Evolutionary conservation across 2,888 invertebrate genomes (phyloP).

Genomic region (Lobophora halterata): DNA sequence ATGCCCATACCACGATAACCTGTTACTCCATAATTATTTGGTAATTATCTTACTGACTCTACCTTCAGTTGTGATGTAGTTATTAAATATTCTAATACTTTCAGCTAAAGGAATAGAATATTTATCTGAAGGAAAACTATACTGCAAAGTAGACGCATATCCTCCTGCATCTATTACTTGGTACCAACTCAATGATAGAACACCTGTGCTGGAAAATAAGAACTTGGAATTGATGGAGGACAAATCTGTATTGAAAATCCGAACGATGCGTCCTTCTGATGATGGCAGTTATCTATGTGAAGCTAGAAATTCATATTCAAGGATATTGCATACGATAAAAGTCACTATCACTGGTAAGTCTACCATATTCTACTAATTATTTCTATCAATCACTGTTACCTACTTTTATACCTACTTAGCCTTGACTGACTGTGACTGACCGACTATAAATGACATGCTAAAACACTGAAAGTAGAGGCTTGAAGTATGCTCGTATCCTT

Average conservation of each 20-base stretch:
- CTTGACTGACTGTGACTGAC: no score
- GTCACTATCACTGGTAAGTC: conserved; percentile 12
- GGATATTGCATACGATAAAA: not conserved
- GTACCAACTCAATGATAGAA: conserved; percentile 16
- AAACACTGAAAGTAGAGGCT: no score
- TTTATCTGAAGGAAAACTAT: conserved; percentile 1
- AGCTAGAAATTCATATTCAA: not conserved
- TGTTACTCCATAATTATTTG: no score
- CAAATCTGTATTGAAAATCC: conserved; percentile 11
- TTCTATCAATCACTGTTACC: not conserved
- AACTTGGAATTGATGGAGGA: conserved; percentile 9
- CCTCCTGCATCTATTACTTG: conserved; percentile 11
- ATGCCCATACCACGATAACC: no score
- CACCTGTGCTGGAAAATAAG: not conserved
- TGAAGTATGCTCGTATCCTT: no score
- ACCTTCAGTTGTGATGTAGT: no score
- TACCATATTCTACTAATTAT: not conserved
- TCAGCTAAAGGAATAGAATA: no score
- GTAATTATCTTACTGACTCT: no score
- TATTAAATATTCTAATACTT: no score
- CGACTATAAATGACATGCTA: no score
- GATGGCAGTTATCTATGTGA: conserved; percentile 13
- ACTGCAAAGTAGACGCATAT: conserved; percentile 11
- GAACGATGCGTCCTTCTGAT: conserved; percentile 3
- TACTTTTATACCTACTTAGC: no score